Evolutionary conservation across 1,140 invertebrate genomes (phyloP), one percentile per base, ranked within the genome.

Genomic region (honey bee (Apis mellifera)): DNA sequence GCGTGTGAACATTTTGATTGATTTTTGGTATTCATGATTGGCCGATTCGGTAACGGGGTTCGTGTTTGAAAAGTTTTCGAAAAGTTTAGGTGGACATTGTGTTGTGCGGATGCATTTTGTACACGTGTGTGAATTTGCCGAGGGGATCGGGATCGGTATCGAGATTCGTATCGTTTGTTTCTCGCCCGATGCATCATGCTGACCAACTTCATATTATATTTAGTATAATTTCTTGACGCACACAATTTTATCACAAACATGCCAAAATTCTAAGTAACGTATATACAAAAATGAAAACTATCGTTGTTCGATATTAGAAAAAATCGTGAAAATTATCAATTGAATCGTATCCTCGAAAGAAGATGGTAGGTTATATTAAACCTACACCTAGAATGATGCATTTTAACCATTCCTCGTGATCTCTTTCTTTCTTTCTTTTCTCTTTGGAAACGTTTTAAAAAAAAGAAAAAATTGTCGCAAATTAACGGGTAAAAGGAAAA

Each of bases 251-350:
- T 1, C 1, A 42, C 4, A 26, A 74, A 50, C 21, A 57, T 64
- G 19, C 17, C 57, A 55, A 82, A 82, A 82, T 82, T 82, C 19
- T 19, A 64, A 82, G 81, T 78, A 19, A 57, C 17, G 2, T 70
- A n/a, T 70, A n/a, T 11, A 42, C 12, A 13, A 69, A 77, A 70
- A 68, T 77, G 80, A 60, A 42, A 9, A 42, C 0, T 21, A 9
- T 19, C 9, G 13, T 2, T 19, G 0, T 17, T n/a, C 3, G 55
- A 8, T n/a, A 9, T 2, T 8, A 15, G 8, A 21, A 62, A 11
- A 26, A 69, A 50, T n/a, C 5, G 12, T 52, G n/a, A 5, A 26
- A 42, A 64, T 52, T n/a, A 11, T 8, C 3, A 54, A 15, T 55
- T 9, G 19, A 76, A 21, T 19, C 32, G 32, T 42, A 64, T 64